A percentile compares a stretch with the other conserved stretches of the same genome.
Conservation (phyloP, 2,888 invertebrate species). For the Ypsolopha scabrella region DNA sequence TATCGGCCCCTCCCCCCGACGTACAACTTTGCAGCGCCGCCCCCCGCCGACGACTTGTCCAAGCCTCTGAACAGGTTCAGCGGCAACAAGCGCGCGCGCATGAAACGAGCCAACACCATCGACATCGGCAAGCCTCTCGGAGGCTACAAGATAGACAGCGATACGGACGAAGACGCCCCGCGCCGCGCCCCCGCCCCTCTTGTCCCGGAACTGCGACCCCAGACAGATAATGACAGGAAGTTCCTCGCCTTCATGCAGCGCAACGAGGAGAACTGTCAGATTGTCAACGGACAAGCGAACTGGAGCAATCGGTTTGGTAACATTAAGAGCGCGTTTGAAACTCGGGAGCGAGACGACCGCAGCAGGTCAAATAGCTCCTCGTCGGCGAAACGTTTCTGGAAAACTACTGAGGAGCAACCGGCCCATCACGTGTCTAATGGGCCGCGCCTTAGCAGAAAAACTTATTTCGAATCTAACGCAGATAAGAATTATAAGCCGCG, state of each 20-base stretch:
- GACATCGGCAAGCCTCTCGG: conserved; percentile 82
- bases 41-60: conserved; percentile 38
- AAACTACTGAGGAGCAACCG: too few species aligned
- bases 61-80: conserved; percentile 59
- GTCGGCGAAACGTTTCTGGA: conserved; percentile 72
- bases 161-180: conserved; percentile 55
- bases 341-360: conserved; percentile 39
- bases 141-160: conserved; percentile 63
- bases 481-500: conserved; percentile 42
- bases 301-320: conserved; percentile 89
- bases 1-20: conserved; percentile 53
- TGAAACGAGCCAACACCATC: conserved; percentile 91
- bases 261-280: conserved; percentile 53
- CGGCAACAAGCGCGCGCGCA: conserved; percentile 76
- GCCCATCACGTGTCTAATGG: conserved; percentile 64
- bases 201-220: conserved; percentile 80
- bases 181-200: conserved; percentile 31
- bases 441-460: conserved; percentile 34
- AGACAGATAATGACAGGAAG: conserved; percentile 87
- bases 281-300: conserved; percentile 54
- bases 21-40: conserved; percentile 53
- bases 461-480: conserved; percentile 24
- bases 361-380: conserved; percentile 55
- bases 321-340: conserved; percentile 84
- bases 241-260: conserved; percentile 86